Base-by-base conservation (phyloP, 2,888 invertebrate species). In the Parthenolecanium corni region DNA sequence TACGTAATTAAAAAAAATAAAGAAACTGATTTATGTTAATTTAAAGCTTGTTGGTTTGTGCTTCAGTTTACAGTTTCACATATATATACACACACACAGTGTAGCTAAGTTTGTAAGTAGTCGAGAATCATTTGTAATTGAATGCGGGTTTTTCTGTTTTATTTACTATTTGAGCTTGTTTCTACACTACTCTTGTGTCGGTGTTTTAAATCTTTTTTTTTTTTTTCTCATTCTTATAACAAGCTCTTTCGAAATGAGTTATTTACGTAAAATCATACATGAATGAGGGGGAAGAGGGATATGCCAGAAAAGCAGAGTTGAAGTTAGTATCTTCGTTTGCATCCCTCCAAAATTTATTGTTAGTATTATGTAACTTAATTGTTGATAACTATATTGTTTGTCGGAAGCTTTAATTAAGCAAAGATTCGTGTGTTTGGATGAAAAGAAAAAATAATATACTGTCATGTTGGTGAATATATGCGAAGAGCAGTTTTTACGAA, bases 91-190 rank as follows among this genome's bases (percentile, higher is more conserved):
- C n/a, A n/a, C 47, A 47, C 47, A 52, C 52, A 52, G 52, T 52
- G 54, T 42, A 42, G 54, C 54, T 11, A 54, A 52, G 54, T 42
- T 23, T 57, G 57, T 57, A 47, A 57, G 47, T 57, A 57, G 57
- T 57, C 57, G 57, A 57, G 31, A 21, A 57, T 57, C 47, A 57
- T 57, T 57, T 57, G 57, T 57, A 57, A 57, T 57, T 57, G 57
- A 46, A 57, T 57, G 46, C 47, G 47, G 12, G 24, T 44, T 57
- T 31, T 31, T 52, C 44, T 47, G 44, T 42, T 46, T n/a, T 56
- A 40, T 56, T 57, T 47, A 47, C 47, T 36, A 31, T 57, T 57
- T 47, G 57, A 24, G 42, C 56, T 42, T 44, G 56, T 56, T 56
- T 52, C 24, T 23, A 49, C 57, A 47, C 57, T 47, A 57, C 47